A percentile compares a stretch with the other conserved stretches of the same genome.
Conservation (phyloP, 1,140 invertebrate species). For the Anastrepha obliqua region DNA sequence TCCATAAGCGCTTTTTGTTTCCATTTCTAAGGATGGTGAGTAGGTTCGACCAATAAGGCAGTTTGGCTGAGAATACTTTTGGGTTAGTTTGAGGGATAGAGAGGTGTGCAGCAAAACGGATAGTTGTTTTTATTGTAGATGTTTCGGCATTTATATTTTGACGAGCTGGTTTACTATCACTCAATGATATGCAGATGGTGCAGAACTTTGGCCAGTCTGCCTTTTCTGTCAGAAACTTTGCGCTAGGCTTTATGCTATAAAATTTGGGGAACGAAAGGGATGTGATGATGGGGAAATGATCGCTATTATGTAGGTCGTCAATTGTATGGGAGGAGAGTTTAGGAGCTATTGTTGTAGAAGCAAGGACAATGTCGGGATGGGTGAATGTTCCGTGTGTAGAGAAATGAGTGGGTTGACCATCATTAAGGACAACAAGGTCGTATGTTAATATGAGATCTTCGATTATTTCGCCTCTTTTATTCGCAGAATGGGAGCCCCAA, state of each 20-base stretch:
- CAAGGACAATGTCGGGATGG: slow-evolving; percentile 18
- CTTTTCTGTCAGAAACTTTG: slow-evolving; percentile 18
- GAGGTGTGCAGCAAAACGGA: background rate
- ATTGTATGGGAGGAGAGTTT: slow-evolving; percentile 47
- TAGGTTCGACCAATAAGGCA: background rate
- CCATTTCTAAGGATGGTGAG: background rate
- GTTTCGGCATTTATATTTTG: background rate
- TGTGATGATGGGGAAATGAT: slow-evolving; percentile 57
- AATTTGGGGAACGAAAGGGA: background rate
- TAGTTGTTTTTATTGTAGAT: background rate
- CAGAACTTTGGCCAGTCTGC: slow-evolving; percentile 41
- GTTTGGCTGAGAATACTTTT: background rate
- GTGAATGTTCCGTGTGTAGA: slow-evolving; percentile 55
- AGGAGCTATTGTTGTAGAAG: slow-evolving; percentile 40
- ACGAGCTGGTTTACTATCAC: background rate
- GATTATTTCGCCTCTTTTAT: slow-evolving; percentile 54
- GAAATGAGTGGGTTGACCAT: slow-evolving; percentile 56
- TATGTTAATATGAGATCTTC: background rate
- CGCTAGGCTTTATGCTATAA: background rate
- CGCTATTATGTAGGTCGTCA: slow-evolving; percentile 55
- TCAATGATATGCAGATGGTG: background rate
- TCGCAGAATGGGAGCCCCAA: slow-evolving; percentile 54
- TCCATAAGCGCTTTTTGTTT: slow-evolving; percentile 25
- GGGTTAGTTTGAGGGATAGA: slow-evolving; percentile 48
- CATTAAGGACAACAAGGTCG: slow-evolving; percentile 54